These are phyloP conservation scores for Pogonocichla stellata DNA, from an alignment of 2,113 vertebrate species.

Conservation along the genomic window DNA sequence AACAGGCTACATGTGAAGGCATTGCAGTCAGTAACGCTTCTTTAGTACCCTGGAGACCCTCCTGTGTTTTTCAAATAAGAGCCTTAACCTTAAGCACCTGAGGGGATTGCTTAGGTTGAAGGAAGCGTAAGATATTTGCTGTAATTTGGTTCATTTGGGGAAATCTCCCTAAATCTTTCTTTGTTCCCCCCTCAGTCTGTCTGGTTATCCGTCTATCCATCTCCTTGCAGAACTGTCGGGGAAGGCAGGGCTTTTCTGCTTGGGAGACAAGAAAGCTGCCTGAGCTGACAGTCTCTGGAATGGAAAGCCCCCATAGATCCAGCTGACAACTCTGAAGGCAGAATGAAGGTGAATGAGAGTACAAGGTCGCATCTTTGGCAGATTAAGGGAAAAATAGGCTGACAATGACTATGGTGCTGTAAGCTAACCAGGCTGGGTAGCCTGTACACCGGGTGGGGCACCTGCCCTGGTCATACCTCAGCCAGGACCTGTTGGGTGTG, in stretches of 20 bases:
- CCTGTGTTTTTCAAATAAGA: not conserved
- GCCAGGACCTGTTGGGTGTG: not conserved
- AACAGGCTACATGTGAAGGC: not conserved
- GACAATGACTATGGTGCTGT: not conserved
- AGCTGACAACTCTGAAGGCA: not conserved
- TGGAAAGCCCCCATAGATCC: not conserved
- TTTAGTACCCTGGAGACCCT: not conserved
- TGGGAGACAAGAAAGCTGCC: not conserved
- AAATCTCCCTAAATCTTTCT: not conserved
- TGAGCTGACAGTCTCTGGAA: not conserved
- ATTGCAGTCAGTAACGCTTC: not conserved
- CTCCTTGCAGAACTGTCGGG: not conserved
- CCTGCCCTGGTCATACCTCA: not conserved
- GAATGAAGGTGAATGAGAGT: not conserved
- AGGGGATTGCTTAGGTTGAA: not conserved
- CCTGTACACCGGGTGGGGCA: not conserved
- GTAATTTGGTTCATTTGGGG: not conserved
- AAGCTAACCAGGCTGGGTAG: not conserved
- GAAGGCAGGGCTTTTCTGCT: not conserved
- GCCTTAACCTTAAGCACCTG: not conserved
- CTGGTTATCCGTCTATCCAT: not conserved
- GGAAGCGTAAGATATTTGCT: not conserved
- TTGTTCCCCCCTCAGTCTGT: rapidly evolving
- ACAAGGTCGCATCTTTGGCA: not conserved
- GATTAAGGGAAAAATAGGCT: not conserved